Evolutionary conservation across 2,888 invertebrate genomes (phyloP).

Genomic region (Macaria notata): DNA sequence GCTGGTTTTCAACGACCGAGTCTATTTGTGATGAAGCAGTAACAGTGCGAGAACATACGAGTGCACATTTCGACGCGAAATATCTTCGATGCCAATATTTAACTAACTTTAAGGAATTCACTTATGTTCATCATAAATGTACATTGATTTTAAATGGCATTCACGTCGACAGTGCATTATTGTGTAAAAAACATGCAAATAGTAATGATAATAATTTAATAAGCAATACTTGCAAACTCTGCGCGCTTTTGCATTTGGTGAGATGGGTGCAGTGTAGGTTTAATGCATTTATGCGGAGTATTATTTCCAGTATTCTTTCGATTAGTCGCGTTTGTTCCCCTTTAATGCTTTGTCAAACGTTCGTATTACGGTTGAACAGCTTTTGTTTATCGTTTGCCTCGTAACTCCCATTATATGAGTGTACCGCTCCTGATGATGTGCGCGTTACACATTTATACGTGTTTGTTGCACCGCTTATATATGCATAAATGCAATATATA

Average conservation of each 20-base stretch:
- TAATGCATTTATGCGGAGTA: background rate
- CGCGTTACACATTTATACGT: no score
- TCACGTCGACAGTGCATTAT: constrained; percentile 22
- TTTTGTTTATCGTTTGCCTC: background rate
- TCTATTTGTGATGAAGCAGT: background rate
- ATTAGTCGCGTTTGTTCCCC: background rate
- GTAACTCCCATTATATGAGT: background rate
- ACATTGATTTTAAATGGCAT: constrained; percentile 18
- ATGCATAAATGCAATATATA: no score
- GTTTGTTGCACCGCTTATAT: no score
- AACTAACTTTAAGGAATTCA: constrained; percentile 7
- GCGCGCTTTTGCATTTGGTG: constrained; percentile 3
- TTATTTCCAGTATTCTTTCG: background rate
- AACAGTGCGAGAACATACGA: constrained; percentile 5
- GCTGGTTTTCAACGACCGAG: no score
- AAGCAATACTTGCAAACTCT: constrained; percentile 4
- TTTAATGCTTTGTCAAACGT: no score
- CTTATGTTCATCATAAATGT: constrained; percentile 16
- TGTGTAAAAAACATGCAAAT: constrained; percentile 18
- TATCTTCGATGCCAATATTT: constrained; percentile 9
- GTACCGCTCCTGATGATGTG: no score
- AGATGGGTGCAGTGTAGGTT: constrained; percentile 1
- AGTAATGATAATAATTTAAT: constrained; percentile 16
- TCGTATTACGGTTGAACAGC: no score
- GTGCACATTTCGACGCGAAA: constrained; percentile 16